These are phyloP conservation scores for Gastracanthus pulcherrimus DNA, from an alignment of 2,888 invertebrate species.

Conservation along the genomic window DNA sequence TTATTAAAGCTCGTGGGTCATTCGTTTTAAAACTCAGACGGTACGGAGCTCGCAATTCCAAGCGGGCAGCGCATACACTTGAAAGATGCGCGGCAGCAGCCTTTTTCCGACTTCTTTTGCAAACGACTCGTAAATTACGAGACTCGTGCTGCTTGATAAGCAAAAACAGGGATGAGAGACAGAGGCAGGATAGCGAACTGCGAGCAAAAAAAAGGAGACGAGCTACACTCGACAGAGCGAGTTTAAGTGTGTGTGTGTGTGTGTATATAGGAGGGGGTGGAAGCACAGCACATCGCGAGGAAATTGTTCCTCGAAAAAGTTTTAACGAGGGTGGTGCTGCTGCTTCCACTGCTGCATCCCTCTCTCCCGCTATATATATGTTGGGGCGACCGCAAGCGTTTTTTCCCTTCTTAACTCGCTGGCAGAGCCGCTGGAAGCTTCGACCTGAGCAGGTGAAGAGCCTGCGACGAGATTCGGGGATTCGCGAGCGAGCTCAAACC, in stretches of 20 bases:
- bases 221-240: background rate
- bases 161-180: conserved; percentile 6
- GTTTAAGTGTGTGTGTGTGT: conserved; percentile 48
- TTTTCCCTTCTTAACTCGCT: background rate
- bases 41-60: too few species aligned
- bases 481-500: conserved; percentile 11
- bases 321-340: conserved; percentile 68
- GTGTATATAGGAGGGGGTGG: background rate
- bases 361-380: too few species aligned
- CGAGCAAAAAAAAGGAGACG: background rate
- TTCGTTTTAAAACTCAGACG: background rate
- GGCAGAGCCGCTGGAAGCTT: too few species aligned
- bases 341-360: too few species aligned
- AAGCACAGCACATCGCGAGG: background rate
- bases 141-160: conserved; percentile 34
- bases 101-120: conserved; percentile 14
- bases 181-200: background rate
- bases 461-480: conserved; percentile 45
- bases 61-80: too few species aligned
- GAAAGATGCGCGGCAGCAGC: background rate
- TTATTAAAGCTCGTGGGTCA: background rate
- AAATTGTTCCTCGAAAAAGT: conserved; percentile 67
- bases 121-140: conserved; percentile 38
- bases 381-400: background rate
- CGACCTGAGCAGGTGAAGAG: conserved; percentile 47